Base-by-base conservation (phyloP, 2,113 vertebrate genomes). In the Engraulis encrasicolus region DNA sequence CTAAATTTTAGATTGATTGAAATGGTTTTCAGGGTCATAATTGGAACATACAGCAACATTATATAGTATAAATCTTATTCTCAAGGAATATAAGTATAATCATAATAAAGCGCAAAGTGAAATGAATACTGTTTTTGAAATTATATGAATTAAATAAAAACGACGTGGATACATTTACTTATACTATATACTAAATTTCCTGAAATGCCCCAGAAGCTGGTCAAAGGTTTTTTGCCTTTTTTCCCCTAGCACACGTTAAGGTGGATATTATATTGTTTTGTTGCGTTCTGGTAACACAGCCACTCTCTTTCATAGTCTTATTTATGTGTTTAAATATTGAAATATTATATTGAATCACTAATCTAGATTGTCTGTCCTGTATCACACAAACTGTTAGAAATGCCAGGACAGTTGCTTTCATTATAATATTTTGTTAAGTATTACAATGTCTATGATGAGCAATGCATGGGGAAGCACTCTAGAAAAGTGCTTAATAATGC, bases 401-500 rank as follows among this genome's bases (percentile, higher is more conserved):
- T 74, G 27, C 12, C 31, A 74, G 66, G 27, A 31, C 27, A 34
- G 66, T 74, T 12, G 66, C 27, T 34, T 31, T 66, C 23, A 31
- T 66, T 66, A 31, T 31, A 31, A 66, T 34, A 74, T 14, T 31
- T 74, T 61, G 14, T 31, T 11, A 34, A 27, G 31, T 17, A 23
- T 74, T 74, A 12, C 23, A 34, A 34, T 31, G 27, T 58, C 23
- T 58, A n/a, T 58, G 20, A 31, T 66, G 58, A 74, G 31, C 66
- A 12, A 74, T 74, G 66, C 66, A 74, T 74, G 31, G 66, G 17
- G 23, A 74, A 74, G 66, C 66, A 36, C 66, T 74, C 31, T 74
- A 15, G 58, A 11, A 66, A 74, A 74, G 66, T 15, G 66, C 66
- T 66, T 74, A 17, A 74, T 74, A 74, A 74, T 74, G 66, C 66